A percentile compares a stretch with the other conserved stretches of the same genome.
Evolutionary conservation across 2,113 vertebrate species (phyloP).

Genomic region (Xiphophorus couchianus): DNA sequence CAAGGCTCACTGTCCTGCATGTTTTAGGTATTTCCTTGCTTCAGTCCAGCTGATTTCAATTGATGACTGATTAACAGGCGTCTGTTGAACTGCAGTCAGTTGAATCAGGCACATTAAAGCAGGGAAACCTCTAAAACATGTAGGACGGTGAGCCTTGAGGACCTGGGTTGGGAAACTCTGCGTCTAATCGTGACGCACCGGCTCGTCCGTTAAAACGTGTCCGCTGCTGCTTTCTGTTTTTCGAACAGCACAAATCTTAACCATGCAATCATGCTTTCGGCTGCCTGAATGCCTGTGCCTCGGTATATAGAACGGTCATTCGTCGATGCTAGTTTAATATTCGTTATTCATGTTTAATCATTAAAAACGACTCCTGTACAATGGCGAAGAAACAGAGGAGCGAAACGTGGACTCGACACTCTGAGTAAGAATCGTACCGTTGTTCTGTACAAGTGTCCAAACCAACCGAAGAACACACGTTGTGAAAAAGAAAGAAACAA

Average conservation of each 20-base stretch:
- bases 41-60: too few species aligned
- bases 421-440: slow-evolving; percentile 67
- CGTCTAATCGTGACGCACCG: slow-evolving; percentile 56
- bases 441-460: slow-evolving; percentile 75
- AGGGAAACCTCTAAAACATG: too few species aligned
- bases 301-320: slow-evolving; percentile 80
- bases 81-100: too few species aligned
- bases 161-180: too few species aligned
- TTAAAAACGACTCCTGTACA: slow-evolving; percentile 81
- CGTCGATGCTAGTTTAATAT: slow-evolving; percentile 69
- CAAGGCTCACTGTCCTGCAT: too few species aligned
- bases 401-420: slow-evolving; percentile 65
- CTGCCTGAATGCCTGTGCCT: slow-evolving; percentile 79
- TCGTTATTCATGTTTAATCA: slow-evolving; percentile 64
- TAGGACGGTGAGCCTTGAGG: too few species aligned
- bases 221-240: slow-evolving; percentile 71
- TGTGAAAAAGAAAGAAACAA: slow-evolving; percentile 57
- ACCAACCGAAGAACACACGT: slow-evolving; percentile 51
- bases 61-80: too few species aligned
- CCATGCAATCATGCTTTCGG: slow-evolving; percentile 86
- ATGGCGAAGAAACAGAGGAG: slow-evolving; percentile 70
- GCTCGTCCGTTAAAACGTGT: slow-evolving; percentile 62
- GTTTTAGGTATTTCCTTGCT: too few species aligned
- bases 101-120: too few species aligned
- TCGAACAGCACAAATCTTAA: slow-evolving; percentile 72